Evolutionary conservation across 2,113 vertebrate genomes (phyloP).

Genomic region (Pterocles burchelli): DNA sequence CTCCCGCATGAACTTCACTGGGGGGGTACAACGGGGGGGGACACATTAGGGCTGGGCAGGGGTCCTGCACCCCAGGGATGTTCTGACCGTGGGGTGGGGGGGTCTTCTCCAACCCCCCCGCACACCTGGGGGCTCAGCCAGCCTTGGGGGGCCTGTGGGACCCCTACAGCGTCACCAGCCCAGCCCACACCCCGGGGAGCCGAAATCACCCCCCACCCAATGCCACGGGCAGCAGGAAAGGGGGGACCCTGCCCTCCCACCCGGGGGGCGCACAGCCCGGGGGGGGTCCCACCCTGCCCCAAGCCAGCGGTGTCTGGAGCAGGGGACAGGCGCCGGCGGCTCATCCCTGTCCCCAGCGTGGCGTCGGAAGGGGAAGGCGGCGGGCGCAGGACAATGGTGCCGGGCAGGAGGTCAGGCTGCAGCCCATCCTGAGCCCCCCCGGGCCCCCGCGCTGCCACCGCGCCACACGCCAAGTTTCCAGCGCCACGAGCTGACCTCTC

Average conservation of each 20-base stretch:
- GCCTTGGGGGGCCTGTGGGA: neutral
- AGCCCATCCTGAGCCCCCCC: constrained; percentile 72
- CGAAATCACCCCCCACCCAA: no score
- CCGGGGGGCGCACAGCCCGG: fast-evolving
- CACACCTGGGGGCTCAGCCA: neutral
- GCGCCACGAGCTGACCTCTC: neutral
- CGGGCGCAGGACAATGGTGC: constrained; percentile 66
- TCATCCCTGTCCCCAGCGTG: constrained; percentile 38
- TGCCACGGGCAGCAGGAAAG: neutral
- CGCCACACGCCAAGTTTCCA: constrained; percentile 68
- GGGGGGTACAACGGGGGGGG: neutral
- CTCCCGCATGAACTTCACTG: constrained; percentile 96
- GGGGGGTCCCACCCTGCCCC: neutral
- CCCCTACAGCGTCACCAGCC: neutral
- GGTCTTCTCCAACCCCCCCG: no score
- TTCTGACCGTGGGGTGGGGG: fast-evolving
- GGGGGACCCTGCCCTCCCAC: neutral
- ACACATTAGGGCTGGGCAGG: neutral
- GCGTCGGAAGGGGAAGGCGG: constrained; percentile 65
- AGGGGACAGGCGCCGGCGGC: neutral
- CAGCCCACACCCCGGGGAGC: neutral
- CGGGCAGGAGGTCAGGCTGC: constrained; percentile 71
- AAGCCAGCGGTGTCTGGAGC: neutral
- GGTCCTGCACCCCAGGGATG: neutral
- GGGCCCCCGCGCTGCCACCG: neutral